phyloP scores from a whole-genome alignment of 1,140 invertebrate genomes.

The Nasonia giraulti region DNA sequence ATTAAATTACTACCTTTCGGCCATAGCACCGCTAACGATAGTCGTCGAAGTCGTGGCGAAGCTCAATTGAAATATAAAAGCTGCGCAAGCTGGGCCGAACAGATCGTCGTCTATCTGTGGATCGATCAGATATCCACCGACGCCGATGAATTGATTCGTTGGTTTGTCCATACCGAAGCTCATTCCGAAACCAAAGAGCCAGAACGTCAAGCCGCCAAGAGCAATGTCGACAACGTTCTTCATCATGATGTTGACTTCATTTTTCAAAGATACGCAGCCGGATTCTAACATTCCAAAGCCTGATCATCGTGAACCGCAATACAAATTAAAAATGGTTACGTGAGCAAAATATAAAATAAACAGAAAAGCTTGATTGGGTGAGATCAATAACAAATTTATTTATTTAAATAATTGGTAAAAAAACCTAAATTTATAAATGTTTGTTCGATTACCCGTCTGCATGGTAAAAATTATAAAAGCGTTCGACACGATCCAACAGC shows the following conservation, averaged over 20 bases:
- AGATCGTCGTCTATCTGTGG: conserved; percentile 79
- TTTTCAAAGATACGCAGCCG: conserved; percentile 93
- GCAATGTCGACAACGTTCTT: conserved; percentile 96
- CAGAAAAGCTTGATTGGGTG: no score
- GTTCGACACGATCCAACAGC: conserved; percentile 93
- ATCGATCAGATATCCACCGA: conserved; percentile 82
- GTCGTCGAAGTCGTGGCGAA: conserved; percentile 94
- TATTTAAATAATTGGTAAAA: no score
- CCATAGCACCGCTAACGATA: conserved; percentile 93
- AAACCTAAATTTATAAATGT: neutral
- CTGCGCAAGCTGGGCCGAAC: conserved; percentile 87
- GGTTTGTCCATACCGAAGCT: conserved; percentile 86
- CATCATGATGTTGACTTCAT: conserved; percentile 98
- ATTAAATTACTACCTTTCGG: conserved; percentile 80
- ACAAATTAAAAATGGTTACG: neutral
- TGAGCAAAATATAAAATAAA: neutral
- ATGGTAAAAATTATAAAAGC: conserved; percentile 98
- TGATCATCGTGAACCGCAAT: conserved; percentile 63
- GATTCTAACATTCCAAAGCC: conserved; percentile 95
- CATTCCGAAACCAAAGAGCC: conserved; percentile 94
- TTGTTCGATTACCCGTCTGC: conserved; percentile 87
- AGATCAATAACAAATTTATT: no score
- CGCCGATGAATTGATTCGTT: conserved; percentile 84
- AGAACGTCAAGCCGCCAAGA: conserved; percentile 93
- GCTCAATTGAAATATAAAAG: conserved; percentile 90